Conservation (phyloP, 2,888 invertebrate genomes). For the Dynastes tityus region DNA sequence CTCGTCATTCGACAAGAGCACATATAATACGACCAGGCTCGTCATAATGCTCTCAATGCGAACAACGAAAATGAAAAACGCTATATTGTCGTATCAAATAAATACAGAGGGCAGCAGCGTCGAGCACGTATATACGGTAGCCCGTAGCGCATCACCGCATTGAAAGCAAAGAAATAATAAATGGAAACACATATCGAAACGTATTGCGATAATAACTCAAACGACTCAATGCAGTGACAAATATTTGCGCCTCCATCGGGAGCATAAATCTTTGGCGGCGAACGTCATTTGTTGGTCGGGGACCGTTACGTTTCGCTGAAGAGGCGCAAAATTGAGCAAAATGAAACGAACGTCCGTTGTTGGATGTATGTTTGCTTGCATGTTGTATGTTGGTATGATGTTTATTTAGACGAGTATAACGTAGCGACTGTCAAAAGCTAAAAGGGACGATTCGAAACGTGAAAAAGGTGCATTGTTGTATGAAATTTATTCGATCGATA, state of each 20-base stretch:
- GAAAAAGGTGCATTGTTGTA: too few species aligned
- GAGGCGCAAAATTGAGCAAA: not conserved
- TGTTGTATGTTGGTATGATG: too few species aligned
- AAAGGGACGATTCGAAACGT: too few species aligned
- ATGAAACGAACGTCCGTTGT: not conserved
- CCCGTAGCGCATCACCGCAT: not conserved
- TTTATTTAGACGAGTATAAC: too few species aligned
- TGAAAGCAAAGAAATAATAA: not conserved
- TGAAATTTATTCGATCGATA: too few species aligned
- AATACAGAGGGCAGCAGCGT: not conserved
- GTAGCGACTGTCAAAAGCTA: too few species aligned
- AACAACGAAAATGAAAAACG: constrained; percentile 5
- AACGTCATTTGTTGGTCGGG: constrained; percentile 2
- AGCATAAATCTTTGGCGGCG: constrained; percentile 1
- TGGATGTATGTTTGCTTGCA: too few species aligned
- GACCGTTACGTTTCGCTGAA: not conserved
- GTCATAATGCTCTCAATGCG: not conserved
- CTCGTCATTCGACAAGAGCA: not conserved
- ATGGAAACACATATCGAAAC: constrained; percentile 12
- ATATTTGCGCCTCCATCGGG: constrained; percentile 7
- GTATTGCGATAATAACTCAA: constrained; percentile 15
- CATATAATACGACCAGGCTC: not conserved
- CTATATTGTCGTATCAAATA: not conserved
- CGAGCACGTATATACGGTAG: not conserved
- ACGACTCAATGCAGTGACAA: constrained; percentile 9